Evolutionary conservation across 2,113 vertebrate species (phyloP).

Genomic region (Dasypus novemcinctus): DNA sequence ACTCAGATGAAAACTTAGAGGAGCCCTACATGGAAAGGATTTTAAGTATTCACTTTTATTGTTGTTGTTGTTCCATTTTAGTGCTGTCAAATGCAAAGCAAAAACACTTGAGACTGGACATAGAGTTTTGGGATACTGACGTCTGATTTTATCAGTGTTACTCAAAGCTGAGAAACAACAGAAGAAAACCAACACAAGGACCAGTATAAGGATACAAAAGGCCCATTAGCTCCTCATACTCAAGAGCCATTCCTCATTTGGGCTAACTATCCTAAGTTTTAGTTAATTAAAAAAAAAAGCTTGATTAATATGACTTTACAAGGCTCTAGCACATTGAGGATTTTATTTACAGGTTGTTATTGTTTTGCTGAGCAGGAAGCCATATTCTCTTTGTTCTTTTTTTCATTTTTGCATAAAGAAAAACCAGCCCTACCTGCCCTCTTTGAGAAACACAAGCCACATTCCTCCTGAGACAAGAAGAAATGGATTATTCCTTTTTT

Average conservation of each 20-base stretch:
- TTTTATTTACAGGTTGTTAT: not conserved
- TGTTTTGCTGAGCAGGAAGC: not conserved
- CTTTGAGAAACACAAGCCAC: conserved; percentile 39
- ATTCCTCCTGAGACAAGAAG: conserved; percentile 57
- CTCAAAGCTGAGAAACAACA: not conserved
- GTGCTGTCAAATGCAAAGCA: not conserved
- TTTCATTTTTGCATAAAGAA: not conserved
- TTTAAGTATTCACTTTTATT: not conserved
- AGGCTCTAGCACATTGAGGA: not conserved
- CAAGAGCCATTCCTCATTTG: not conserved
- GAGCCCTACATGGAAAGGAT: not conserved
- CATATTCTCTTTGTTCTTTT: not conserved
- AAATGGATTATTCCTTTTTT: conserved; percentile 35
- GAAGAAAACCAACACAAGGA: not conserved
- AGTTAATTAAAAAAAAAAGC: not conserved
- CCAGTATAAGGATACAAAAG: not conserved
- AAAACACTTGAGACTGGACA: not conserved
- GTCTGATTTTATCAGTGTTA: not conserved
- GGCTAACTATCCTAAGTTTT: not conserved
- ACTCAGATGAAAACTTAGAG: not conserved
- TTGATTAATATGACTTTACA: not conserved
- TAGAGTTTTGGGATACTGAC: not conserved
- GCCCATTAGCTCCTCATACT: fast-evolving
- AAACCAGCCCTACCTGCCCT: not conserved
- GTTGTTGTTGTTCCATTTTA: not conserved